Conservation (phyloP, 2,888 invertebrate species). For the Stenodera caucasica region DNA sequence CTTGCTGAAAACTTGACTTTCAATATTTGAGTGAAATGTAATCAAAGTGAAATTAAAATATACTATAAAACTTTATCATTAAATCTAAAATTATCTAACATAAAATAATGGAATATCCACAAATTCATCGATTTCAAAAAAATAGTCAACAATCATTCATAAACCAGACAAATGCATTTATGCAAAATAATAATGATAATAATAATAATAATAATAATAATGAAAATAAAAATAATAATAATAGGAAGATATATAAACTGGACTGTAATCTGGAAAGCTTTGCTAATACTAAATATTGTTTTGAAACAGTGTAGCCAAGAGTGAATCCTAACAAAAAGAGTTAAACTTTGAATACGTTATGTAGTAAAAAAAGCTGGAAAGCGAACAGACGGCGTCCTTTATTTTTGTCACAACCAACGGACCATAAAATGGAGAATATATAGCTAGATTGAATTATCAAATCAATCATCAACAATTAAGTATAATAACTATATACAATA, state of each 20-base stretch:
- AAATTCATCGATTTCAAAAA: too few species aligned
- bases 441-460: constrained; percentile 38
- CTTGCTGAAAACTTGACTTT: constrained; percentile 20
- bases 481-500: constrained; percentile 7
- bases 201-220: neutral
- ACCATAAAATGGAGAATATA: constrained; percentile 41
- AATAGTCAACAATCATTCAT: too few species aligned
- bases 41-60: constrained; percentile 29
- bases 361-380: constrained; percentile 21
- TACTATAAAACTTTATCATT: constrained; percentile 22
- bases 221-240: too few species aligned
- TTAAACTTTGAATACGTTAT: constrained; percentile 4
- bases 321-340: constrained; percentile 20
- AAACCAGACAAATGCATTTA: constrained; percentile 10
- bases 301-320: constrained; percentile 18
- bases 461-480: constrained; percentile 32
- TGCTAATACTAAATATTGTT: constrained; percentile 29
- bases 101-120: constrained; percentile 24
- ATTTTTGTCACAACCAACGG: constrained; percentile 38
- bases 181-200: constrained; percentile 3
- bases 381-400: constrained; percentile 31
- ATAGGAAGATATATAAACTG: constrained; percentile 9
- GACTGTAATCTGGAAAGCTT: constrained; percentile 18
- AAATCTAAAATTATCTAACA: constrained; percentile 25
- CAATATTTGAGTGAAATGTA: constrained; percentile 31